Conservation (phyloP, 2,113 vertebrate genomes). For the Pachypanchax playfairii region DNA sequence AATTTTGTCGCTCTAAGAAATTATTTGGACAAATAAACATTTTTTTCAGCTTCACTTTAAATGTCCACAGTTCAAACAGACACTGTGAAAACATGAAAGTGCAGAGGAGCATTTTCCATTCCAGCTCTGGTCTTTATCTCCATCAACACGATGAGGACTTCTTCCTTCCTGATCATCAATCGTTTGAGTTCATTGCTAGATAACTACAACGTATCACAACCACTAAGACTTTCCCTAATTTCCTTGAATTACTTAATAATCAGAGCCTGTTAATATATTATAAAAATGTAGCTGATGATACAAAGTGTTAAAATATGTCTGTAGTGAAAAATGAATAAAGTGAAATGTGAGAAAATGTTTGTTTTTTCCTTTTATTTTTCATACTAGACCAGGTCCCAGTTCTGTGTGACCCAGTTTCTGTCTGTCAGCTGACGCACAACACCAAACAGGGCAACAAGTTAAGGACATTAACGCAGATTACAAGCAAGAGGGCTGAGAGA, state of each 20-base stretch:
- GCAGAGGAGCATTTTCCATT: too few relatives aligned
- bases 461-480: conserved; percentile 72
- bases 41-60: too few relatives aligned
- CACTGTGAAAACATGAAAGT: too few relatives aligned
- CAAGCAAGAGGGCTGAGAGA: conserved; percentile 27
- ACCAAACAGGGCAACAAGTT: conserved; percentile 48
- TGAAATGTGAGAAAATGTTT: not conserved
- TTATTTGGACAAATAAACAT: too few relatives aligned
- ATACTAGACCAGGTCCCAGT: not conserved
- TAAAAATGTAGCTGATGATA: not conserved
- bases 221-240: too few relatives aligned
- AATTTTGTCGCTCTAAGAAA: too few relatives aligned
- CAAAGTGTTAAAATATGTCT: not conserved
- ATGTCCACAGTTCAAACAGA: too few relatives aligned
- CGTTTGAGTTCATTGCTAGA: conserved; percentile 12
- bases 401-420: conserved; percentile 67
- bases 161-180: conserved; percentile 1
- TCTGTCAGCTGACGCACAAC: conserved; percentile 65
- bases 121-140: too few relatives aligned
- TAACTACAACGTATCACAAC: not conserved
- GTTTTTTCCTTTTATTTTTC: not conserved
- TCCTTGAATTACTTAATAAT: too few relatives aligned
- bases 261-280: not conserved
- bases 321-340: not conserved
- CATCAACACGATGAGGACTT: too few relatives aligned